Evolutionary conservation across 2,113 vertebrate genomes (phyloP), one percentile per base, ranked within the genome.

Genomic region (Lagenorhynchus albirostris): DNA sequence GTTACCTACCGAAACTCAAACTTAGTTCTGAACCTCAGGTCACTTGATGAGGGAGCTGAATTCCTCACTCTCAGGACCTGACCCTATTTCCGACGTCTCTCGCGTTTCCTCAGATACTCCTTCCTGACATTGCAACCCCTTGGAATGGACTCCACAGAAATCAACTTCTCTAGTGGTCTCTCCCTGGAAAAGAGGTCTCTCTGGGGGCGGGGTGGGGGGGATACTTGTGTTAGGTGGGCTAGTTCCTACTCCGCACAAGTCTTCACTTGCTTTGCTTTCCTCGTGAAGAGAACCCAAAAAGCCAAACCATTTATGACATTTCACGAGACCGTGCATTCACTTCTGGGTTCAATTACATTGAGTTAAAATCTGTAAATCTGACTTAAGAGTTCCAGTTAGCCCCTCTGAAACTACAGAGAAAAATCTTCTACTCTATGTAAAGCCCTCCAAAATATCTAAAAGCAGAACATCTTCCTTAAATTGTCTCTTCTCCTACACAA

Each of bases 281-380:
- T 53, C 15, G 33, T 17, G 58, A 95, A 67, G 29, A 50, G 29
- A 89, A 60, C 29, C 8, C 55, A 26, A 58, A 82, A 67, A 17
- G 10, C 12, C 63, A 85, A 65, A 93, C 18, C 13, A 53, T 41
- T 76, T 73, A 41, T 38, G 44, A 29, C 73, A 91, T 33, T 92
- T 89, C 47, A 60, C 25, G 80, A 71, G 79, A 26, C 58, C 29
- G 4, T 15, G 20, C 6, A 33, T 89, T 92, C 38, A 53, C 58
- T 38, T 89, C 60, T 15, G 25, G 15, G 6, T 25, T 82, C n/a
- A 41, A 62, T 31, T 84, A 41, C 14, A 88, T 11, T 71, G 18
- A 94, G 36, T 62, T 94, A 38, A 92, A 91, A 92, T 74, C 77
- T 94, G 29, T 87, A 93, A 71, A 36, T 47, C 53, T 89, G 31